Evolutionary conservation across 1,140 invertebrate genomes (phyloP).

Genomic region (Anthonomus grandis): DNA sequence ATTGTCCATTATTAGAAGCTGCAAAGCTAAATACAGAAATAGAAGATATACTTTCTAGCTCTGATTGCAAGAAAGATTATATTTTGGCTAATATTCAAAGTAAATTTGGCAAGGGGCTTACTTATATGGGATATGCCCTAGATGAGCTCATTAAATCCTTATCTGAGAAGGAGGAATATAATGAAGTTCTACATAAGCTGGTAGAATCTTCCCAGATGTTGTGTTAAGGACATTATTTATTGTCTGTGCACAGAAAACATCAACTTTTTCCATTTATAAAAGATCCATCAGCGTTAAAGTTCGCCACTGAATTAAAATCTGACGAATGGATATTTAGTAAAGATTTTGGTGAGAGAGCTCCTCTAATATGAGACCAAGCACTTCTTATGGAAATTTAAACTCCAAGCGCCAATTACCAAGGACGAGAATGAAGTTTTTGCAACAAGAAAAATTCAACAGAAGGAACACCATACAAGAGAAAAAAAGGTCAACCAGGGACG

Average conservation of each 20-base stretch:
- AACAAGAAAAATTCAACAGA: background rate
- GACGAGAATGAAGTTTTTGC: background rate
- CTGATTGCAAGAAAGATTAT: background rate
- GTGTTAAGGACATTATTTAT: background rate
- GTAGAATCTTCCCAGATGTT: background rate
- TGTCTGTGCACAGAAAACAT: background rate
- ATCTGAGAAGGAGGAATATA: background rate
- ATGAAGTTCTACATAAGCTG: background rate
- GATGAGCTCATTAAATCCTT: background rate
- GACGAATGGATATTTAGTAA: background rate
- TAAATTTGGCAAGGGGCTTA: background rate
- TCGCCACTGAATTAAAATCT: background rate
- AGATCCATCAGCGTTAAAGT: no score
- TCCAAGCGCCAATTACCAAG: background rate
- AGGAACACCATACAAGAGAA: no score
- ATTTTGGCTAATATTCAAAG: background rate
- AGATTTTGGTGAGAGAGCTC: background rate
- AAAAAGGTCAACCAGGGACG: no score
- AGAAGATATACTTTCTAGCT: background rate
- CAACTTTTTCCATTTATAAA: background rate
- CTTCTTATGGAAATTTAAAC: background rate
- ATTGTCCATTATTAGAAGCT: background rate
- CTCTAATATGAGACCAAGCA: background rate
- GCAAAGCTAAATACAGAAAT: background rate
- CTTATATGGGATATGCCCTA: no score